A percentile compares a stretch with the other conserved stretches of the same genome.
Evolutionary conservation across 2,888 invertebrate species (phyloP).

Genomic region (Cyclophora punctaria): DNA sequence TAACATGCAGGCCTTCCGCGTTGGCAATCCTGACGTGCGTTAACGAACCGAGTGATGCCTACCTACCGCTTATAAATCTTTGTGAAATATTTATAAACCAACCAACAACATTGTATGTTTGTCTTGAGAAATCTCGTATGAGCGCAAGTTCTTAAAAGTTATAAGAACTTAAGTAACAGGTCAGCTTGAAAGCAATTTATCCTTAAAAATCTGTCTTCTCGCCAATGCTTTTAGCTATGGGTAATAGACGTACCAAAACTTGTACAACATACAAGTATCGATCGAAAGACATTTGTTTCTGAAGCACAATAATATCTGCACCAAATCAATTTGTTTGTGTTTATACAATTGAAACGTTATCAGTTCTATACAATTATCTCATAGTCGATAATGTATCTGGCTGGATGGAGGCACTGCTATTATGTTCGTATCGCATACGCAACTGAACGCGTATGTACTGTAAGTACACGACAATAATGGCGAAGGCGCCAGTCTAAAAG

Average conservation of each 20-base stretch:
- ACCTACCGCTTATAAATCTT: constrained; percentile 34
- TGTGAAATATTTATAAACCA: constrained; percentile 25
- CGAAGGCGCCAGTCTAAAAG: constrained; percentile 47
- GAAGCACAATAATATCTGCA: no score
- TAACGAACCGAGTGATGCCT: constrained; percentile 46
- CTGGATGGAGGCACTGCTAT: constrained; percentile 4
- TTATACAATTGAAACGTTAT: not conserved
- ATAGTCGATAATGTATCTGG: not conserved
- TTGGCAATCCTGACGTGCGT: constrained; percentile 51
- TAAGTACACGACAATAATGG: constrained; percentile 48
- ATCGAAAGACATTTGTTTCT: no score
- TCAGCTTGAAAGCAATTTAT: no score
- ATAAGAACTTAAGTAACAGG: no score
- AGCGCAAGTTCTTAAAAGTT: no score
- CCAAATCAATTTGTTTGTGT: not conserved
- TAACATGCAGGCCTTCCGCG: constrained; percentile 55
- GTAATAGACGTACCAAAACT: no score
- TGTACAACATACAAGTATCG: no score
- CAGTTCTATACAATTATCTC: not conserved
- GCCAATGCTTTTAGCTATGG: no score
- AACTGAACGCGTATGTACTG: constrained; percentile 15
- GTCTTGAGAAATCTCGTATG: no score
- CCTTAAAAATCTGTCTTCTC: no score
- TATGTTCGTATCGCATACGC: constrained; percentile 14
- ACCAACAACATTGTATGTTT: constrained; percentile 15